Conservation (phyloP, 2,113 vertebrate genomes). For the Thunnus maccoyii region DNA sequence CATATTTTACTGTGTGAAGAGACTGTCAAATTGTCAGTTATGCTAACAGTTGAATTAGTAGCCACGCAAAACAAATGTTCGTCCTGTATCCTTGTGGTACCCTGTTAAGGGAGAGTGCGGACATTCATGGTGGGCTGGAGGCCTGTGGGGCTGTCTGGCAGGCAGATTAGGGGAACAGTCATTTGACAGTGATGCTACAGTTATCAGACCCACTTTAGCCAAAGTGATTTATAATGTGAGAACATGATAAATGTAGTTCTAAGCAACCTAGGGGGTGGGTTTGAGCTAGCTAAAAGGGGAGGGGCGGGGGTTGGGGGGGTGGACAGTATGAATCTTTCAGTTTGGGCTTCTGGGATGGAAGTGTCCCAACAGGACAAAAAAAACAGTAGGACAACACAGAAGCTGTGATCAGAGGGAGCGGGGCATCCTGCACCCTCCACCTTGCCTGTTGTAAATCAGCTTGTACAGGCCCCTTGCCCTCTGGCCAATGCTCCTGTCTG, state of each 20-base stretch:
- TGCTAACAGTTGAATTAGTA: slow-evolving; percentile 59
- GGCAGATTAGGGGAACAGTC: slow-evolving; percentile 66
- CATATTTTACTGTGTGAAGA: slow-evolving; percentile 43
- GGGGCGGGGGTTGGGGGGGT: slow-evolving; percentile 58
- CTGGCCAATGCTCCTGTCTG: slow-evolving; percentile 44
- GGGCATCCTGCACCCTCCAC: slow-evolving; percentile 74
- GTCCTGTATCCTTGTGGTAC: slow-evolving; percentile 28
- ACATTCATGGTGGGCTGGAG: slow-evolving; percentile 68
- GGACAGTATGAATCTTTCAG: slow-evolving; percentile 60
- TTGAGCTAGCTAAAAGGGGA: slow-evolving; percentile 16
- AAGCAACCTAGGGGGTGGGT: slow-evolving; percentile 78
- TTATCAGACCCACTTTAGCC: slow-evolving; percentile 84
- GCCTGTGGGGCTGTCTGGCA: slow-evolving; percentile 72
- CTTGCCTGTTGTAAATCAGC: slow-evolving; percentile 81
- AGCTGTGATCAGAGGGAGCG: slow-evolving; percentile 73
- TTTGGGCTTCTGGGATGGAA: slow-evolving; percentile 47
- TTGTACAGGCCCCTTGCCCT: slow-evolving; percentile 58
- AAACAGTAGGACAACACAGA: slow-evolving; percentile 49
- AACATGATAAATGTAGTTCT: slow-evolving; percentile 84
- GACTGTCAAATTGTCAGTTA: slow-evolving; percentile 57
- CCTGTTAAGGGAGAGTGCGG: slow-evolving; percentile 31
- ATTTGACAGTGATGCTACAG: slow-evolving; percentile 77
- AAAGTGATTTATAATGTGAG: slow-evolving; percentile 86
- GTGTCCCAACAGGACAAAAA: slow-evolving; percentile 21
- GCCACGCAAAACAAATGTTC: slow-evolving; percentile 48